Evolutionary conservation across 2,113 vertebrate species (phyloP), one percentile per base, ranked within the genome.

Genomic region (Arothron firmamentum): DNA sequence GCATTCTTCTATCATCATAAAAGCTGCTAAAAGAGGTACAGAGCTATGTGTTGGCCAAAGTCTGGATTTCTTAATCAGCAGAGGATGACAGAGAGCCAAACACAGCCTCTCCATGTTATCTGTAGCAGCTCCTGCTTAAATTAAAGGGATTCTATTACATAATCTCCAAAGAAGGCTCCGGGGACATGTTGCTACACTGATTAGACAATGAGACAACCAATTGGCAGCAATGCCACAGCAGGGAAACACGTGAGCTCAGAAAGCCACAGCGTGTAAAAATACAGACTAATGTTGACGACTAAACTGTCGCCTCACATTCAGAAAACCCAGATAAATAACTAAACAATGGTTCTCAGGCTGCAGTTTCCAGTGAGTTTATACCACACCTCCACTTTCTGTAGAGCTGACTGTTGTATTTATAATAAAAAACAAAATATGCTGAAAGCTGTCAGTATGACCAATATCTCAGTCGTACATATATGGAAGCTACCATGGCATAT

Each of bases 121-220:
- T 15, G 18, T 17, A 13, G 23, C 45, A 67, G 63, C 43, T 28
- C 25, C 25, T 28, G 41, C 60, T 46, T 19, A 38, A 20, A 45
- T 62, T 46, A 45, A 25, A 34, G 16, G 56, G 69, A 78, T 83
- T 83, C 65, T 61, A 67, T 56, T 73, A 74, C 72, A 70, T 75
- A 75, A 82, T 81, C 72, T 85, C 74, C 49, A 59, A 63, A 62
- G 48, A 73, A 60, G 70, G 52, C 65, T 50, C 60, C n/a, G 16
- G 81, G 71, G 85, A 81, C 62, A 51, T 72, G 80, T 68, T 59
- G 62, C 75, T 70, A 84, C 75, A 78, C 65, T 71, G 67, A 83
- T 69, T 78, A 77, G 72, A 83, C 68, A 85, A 82, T 82, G 57
- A 70, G 60, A 78, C 66, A 65, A 74, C 75, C 70, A 74, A 72